Conservation (phyloP, 2,888 invertebrate species). For the Scaptomyza cyrtandrae region DNA sequence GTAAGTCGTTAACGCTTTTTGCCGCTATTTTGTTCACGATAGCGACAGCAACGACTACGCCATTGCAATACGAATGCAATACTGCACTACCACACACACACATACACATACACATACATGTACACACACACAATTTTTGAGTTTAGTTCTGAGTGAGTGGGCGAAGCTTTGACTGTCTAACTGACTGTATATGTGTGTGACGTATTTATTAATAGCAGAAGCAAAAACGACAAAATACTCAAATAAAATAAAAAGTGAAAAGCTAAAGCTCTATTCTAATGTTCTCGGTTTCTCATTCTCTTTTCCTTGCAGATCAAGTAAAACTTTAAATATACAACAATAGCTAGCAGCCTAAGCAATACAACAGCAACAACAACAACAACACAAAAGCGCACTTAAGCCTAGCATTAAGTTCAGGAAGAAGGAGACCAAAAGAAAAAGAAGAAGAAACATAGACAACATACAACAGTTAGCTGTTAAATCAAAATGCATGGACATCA, state of each 20-base stretch:
- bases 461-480: constrained; percentile 45
- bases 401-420: constrained; percentile 38
- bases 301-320: constrained; percentile 68
- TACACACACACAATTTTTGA: constrained; percentile 31
- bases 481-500: constrained; percentile 72
- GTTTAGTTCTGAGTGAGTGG: constrained; percentile 38
- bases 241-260: constrained; percentile 32
- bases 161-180: constrained; percentile 49
- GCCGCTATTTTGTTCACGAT: constrained; percentile 50
- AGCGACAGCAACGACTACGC: constrained; percentile 54
- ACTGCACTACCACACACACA: constrained; percentile 36
- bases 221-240: constrained; percentile 11
- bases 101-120: constrained; percentile 15
- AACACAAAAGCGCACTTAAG: constrained; percentile 52
- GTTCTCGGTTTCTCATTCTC: constrained; percentile 18
- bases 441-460: constrained; percentile 61
- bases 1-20: constrained; percentile 34
- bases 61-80: constrained; percentile 74
- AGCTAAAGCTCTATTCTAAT: constrained; percentile 24
- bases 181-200: constrained; percentile 37
- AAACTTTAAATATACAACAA: constrained; percentile 57
- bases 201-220: constrained; percentile 55
- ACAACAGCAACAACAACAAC: constrained; percentile 36
- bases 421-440: not conserved
- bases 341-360: constrained; percentile 47